Conservation (phyloP, 2,113 vertebrate genomes). For the Ibidorhyncha struthersii region DNA sequence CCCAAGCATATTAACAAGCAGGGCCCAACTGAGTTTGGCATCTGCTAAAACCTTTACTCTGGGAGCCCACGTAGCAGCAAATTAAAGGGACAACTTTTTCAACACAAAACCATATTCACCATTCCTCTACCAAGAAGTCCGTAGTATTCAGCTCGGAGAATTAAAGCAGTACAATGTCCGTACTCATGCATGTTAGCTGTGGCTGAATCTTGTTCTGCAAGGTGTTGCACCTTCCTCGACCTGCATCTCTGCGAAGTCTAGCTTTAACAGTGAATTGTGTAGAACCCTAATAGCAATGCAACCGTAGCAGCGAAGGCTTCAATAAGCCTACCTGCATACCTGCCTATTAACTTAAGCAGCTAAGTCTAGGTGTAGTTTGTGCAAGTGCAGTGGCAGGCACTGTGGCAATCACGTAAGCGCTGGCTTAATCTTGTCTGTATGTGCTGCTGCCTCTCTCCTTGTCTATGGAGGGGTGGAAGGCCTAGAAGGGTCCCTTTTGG, state of each 20-base stretch:
- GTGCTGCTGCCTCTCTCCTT: background rate
- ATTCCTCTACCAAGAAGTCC: background rate
- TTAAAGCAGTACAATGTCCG: background rate
- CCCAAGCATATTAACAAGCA: background rate
- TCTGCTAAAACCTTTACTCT: background rate
- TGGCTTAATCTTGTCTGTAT: background rate
- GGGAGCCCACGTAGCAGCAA: background rate
- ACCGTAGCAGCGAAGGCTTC: background rate
- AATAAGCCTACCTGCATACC: background rate
- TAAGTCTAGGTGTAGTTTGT: background rate
- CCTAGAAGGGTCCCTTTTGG: background rate
- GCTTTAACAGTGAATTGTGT: background rate
- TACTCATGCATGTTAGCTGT: background rate
- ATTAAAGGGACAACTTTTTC: background rate
- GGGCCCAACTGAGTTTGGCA: background rate
- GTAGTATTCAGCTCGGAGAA: background rate
- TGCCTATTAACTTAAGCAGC: background rate
- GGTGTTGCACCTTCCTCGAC: background rate
- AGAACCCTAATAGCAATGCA: background rate
- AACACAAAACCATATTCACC: background rate
- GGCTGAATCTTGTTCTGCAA: background rate
- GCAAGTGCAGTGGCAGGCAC: background rate
- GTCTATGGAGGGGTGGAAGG: background rate
- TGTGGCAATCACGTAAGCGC: background rate
- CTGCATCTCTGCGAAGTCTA: background rate